Conservation (phyloP, 2,797 vertebrate genomes). For the Pangasius larnaudii region DNA sequence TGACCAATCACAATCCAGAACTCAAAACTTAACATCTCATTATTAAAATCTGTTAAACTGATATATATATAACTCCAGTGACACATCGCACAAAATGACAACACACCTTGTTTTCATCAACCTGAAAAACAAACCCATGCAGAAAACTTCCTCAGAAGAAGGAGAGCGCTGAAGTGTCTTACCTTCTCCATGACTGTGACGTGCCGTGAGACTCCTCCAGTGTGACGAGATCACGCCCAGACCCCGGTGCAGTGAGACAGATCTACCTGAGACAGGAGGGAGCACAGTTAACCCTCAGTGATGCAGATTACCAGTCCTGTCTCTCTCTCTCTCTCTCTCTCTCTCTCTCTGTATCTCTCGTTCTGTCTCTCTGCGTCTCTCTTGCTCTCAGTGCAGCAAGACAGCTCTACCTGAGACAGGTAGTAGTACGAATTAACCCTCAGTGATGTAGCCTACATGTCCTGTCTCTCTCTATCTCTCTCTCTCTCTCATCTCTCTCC, state of each 20-base stretch:
- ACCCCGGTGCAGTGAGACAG: constrained; percentile 61
- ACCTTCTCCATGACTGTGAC: constrained; percentile 56
- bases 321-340: constrained; percentile 63
- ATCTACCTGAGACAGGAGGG: constrained; percentile 78
- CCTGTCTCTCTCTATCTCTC: constrained; percentile 65
- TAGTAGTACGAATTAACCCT: constrained; percentile 71
- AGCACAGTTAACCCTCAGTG: constrained; percentile 69
- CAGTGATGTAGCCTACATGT: constrained; percentile 72
- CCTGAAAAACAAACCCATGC: background rate
- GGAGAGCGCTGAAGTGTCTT: background rate
- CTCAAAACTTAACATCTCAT: background rate
- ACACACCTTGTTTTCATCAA: background rate
- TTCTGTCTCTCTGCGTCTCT: constrained; percentile 58
- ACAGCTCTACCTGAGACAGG: constrained; percentile 76
- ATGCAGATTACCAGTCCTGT: constrained; percentile 69
- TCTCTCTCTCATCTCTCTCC: constrained; percentile 62
- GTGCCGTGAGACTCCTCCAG: constrained; percentile 25
- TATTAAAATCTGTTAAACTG: too few relatives aligned
- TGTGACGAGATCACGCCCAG: constrained; percentile 24
- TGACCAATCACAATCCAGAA: background rate
- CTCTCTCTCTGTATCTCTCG: constrained; percentile 63
- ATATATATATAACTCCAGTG: background rate
- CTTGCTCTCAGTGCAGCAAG: constrained; percentile 56
- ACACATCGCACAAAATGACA: background rate
- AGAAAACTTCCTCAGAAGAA: background rate